Base-by-base conservation (phyloP, 1,140 invertebrate species). In the Gonatopus flavifemur region DNA sequence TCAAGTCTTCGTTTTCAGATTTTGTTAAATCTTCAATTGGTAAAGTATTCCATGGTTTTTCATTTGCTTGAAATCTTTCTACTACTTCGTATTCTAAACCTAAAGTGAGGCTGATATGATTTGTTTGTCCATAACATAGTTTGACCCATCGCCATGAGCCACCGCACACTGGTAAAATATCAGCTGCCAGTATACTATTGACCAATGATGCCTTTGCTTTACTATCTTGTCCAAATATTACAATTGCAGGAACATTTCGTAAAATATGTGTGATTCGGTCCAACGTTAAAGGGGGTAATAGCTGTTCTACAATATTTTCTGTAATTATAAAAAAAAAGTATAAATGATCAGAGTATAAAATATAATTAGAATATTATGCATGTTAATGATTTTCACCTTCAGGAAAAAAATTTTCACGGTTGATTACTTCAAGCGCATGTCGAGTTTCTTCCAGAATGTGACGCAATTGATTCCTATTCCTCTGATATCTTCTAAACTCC, bases 41-140 rank as follows among this genome's bases (percentile, higher is more conserved):
- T 32, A 89, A 80, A 13, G 80, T 81, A 16, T 70, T 78, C 82
- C 82, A 86, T 24, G 79, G 68, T 49, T 80, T 76, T 55, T 85
- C 83, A 57, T 84, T 82, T 12, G 78, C 77, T 49, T 82, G 79
- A 13, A 86, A 57, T 58, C 81, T 74, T 55, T 90, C 88, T 1
- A 91, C 83, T 28, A 92, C 82, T 74, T 91, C 88, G 64, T 88
- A 90, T 63, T 89, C 88, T 49, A 86, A 80, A 19, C 86, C 86
- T 13, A 91, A 76, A 0, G 86, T 84, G 15, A 91, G 71, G 60
- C 84, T 86, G 3, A 89, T 80, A 55, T 85, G 82, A 32, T 84
- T 86, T 13, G 76, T 81, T 2, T 76, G 69, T n/a, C 88, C 88
- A 64, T 88, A 86, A 54, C 82, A 81, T 52, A 92, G 83, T 55